Evolutionary conservation across 2,113 vertebrate species (phyloP).

Genomic region (Antechinus stuartii): DNA sequence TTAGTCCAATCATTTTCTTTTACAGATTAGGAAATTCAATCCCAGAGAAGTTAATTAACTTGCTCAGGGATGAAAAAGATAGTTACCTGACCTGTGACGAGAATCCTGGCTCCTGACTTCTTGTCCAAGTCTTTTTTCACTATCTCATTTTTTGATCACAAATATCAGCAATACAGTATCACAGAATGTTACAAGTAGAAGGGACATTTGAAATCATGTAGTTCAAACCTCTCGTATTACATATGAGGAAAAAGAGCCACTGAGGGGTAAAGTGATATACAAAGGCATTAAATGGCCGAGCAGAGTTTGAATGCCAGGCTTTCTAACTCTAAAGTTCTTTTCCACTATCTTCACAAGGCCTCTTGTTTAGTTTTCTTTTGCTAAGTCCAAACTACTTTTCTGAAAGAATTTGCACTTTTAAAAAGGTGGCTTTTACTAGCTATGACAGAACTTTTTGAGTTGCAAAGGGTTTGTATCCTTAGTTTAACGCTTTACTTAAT

Average conservation of each 20-base stretch:
- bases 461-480: slow-evolving; percentile 20
- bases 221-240: neutral
- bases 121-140: neutral
- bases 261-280: neutral
- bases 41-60: neutral
- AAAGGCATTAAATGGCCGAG: neutral
- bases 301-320: neutral
- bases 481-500: slow-evolving; percentile 15
- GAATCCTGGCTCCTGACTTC: neutral
- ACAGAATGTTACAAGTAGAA: neutral
- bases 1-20: neutral
- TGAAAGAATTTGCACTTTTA: neutral
- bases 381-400: neutral
- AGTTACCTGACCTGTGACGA: neutral
- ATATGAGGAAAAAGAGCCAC: neutral
- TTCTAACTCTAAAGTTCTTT: neutral
- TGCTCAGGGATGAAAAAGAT: slow-evolving; percentile 3
- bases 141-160: neutral
- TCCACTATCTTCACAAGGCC: neutral
- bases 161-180: neutral
- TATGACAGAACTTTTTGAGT: slow-evolving; percentile 6
- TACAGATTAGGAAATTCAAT: slow-evolving; percentile 7
- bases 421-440: slow-evolving; percentile 11
- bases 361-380: neutral
- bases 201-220: neutral